Evolutionary conservation across 2,797 vertebrate species (phyloP), one percentile per base, ranked within the genome.

Genomic region (Urocyon cinereoargenteus): DNA sequence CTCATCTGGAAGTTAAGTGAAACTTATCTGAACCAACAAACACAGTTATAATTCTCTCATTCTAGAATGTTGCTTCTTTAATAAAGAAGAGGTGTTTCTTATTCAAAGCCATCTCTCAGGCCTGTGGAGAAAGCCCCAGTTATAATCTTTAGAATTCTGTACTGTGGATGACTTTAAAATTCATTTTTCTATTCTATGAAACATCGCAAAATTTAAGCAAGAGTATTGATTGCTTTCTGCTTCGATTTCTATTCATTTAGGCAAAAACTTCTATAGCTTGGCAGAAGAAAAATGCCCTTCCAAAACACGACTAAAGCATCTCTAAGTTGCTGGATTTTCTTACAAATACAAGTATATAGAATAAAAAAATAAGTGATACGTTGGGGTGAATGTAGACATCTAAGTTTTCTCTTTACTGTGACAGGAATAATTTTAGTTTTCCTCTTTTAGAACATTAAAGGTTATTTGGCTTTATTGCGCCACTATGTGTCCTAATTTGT

Each of bases 101-200:
- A 70, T 34, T 73, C 66, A 95, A 93, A 87, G 51, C 53, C 34
- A 75, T 82, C 49, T 78, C 90, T 51, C 40, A 92, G 75, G 55
- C 18, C 49, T n/a, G n/a, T 4, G 51, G 7, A 93, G 84, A 66
- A 64, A 6, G 11, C 9, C 2, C 21, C 31, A 16, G 15, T 31
- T 85, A 64, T 82, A 68, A 86, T 70, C 66, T 28, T 92, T 64
- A 68, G 13, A 21, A 66, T 86, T 78, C 73, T 73, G 15, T 24
- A 49, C 18, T 45, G 18, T 62, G 49, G 15, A 31, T 57, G 9
- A 83, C 31, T 78, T 86, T 90, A 86, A 75, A 26, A 88, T 89
- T 94, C 79, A 84, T 82, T 97, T 95, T 68, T 84, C 55, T 94
- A 26, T 95, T 64, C 61, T 57, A 18, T n/a, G 49, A 97, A 90